Evolutionary conservation across 2,113 vertebrate genomes (phyloP).

Genomic region (Rattus norvegicus): DNA sequence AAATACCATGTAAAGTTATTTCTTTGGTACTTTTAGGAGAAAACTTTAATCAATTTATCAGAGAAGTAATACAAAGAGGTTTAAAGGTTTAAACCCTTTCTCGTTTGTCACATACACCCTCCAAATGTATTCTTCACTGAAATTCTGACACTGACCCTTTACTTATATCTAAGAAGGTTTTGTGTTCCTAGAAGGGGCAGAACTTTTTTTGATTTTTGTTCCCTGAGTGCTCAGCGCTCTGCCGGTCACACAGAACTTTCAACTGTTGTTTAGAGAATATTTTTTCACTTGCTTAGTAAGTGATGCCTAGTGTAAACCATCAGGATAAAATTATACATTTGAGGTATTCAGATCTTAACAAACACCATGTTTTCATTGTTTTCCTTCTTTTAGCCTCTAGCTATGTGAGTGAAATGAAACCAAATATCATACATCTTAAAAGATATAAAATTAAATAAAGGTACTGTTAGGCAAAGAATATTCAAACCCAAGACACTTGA

Average conservation of each 20-base stretch:
- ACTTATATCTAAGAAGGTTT: background rate
- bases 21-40: background rate
- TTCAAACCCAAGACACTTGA: background rate
- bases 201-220: background rate
- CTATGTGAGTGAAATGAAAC: background rate
- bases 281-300: background rate
- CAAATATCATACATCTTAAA: background rate
- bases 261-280: background rate
- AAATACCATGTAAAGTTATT: background rate
- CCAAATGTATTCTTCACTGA: background rate
- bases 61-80: background rate
- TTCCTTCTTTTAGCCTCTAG: background rate
- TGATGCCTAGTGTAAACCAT: background rate
- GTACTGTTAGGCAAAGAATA: background rate
- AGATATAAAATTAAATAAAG: background rate
- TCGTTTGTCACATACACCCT: background rate
- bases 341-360: accelerated
- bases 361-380: background rate
- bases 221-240: background rate
- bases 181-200: accelerated
- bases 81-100: background rate
- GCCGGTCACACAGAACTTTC: background rate
- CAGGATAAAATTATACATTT: background rate
- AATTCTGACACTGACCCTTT: background rate
- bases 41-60: background rate